Conservation (phyloP, 1,140 invertebrate genomes). For the Gerris buenoi region DNA sequence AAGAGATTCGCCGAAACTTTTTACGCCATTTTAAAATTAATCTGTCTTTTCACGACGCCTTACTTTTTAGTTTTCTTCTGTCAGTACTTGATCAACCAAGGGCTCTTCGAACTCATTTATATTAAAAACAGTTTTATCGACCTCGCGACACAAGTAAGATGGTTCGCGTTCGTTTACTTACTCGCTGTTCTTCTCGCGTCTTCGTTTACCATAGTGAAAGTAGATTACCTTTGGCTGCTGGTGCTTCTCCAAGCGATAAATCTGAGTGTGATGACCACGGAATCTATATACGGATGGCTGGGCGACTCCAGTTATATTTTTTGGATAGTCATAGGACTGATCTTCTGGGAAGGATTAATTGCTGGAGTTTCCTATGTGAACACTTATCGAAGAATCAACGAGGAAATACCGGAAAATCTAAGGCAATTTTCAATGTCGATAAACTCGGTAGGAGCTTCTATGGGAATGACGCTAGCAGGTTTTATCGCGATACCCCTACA, state of each 20-base stretch:
- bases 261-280: constrained; percentile 45
- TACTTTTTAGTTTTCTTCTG: constrained; percentile 65
- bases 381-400: constrained; percentile 61
- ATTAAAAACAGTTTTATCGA: constrained; percentile 48
- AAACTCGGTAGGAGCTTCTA: constrained; percentile 52
- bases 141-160: constrained; percentile 56
- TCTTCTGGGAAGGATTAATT: constrained; percentile 68
- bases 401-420: constrained; percentile 46
- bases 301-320: constrained; percentile 46
- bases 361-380: constrained; percentile 77
- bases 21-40: constrained; percentile 35
- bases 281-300: constrained; percentile 54
- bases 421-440: constrained; percentile 50
- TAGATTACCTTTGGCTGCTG: constrained; percentile 57
- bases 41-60: constrained; percentile 66
- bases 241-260: constrained; percentile 57
- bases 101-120: constrained; percentile 61
- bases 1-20: constrained; percentile 42
- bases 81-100: constrained; percentile 86
- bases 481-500: constrained; percentile 55
- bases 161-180: constrained; percentile 72
- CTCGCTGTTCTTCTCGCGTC: constrained; percentile 74
- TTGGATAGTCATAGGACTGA: constrained; percentile 53
- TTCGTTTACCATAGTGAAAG: constrained; percentile 57
- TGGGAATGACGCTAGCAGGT: constrained; percentile 59